Conservation (phyloP, 2,113 vertebrate species). For the Calyptommatus sinebrachiatus region DNA sequence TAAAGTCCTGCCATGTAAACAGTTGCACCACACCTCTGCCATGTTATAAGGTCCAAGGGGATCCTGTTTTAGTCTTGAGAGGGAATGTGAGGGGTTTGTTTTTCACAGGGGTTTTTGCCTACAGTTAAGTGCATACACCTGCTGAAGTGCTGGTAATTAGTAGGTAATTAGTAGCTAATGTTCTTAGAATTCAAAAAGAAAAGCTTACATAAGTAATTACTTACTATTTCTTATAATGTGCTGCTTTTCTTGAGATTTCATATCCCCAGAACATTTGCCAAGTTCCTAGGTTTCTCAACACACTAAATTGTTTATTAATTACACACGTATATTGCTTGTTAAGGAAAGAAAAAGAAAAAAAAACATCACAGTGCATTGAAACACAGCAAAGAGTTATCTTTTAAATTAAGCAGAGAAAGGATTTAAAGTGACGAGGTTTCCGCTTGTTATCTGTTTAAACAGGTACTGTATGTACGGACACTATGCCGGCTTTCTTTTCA, state of each 20-base stretch:
- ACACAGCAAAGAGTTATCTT: slow-evolving; percentile 75
- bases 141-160: slow-evolving; percentile 99
- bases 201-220: slow-evolving; percentile 97
- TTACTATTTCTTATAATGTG: slow-evolving; percentile 94
- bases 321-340: slow-evolving; percentile 93
- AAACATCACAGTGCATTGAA: slow-evolving; percentile 86
- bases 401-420: slow-evolving; percentile 69
- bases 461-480: not conserved
- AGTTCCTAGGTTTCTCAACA: slow-evolving; percentile 93
- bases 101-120: slow-evolving; percentile 90
- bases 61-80: slow-evolving; percentile 81
- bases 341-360: slow-evolving; percentile 52
- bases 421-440: slow-evolving; percentile 63
- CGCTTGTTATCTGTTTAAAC: slow-evolving; percentile 51
- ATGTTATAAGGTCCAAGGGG: slow-evolving; percentile 70
- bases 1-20: slow-evolving; percentile 62
- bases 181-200: slow-evolving; percentile 97
- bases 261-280: slow-evolving; percentile 97
- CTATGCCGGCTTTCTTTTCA: slow-evolving; percentile 16
- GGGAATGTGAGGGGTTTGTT: slow-evolving; percentile 85
- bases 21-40: slow-evolving; percentile 56
- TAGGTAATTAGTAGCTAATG: slow-evolving; percentile 99
- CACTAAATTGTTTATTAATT: slow-evolving; percentile 99
- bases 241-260: slow-evolving; percentile 94
- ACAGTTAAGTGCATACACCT: slow-evolving; percentile 95